Conservation (phyloP, 2,888 invertebrate species). For the Ochropacha duplaris region DNA sequence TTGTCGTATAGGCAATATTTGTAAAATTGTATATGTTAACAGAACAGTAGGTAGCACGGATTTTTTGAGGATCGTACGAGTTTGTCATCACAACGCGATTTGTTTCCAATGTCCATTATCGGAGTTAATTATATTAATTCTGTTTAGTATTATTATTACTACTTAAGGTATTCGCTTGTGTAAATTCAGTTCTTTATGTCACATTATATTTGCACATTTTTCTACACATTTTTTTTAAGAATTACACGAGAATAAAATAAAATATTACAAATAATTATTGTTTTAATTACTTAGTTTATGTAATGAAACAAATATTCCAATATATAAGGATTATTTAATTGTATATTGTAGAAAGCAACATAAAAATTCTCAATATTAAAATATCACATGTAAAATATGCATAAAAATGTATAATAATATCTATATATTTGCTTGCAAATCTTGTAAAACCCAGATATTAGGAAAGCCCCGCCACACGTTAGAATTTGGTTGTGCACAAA, state of each 20-base stretch:
- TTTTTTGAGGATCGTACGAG: background rate
- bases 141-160: constrained; percentile 53
- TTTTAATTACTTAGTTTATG: constrained; percentile 18
- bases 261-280: constrained; percentile 44
- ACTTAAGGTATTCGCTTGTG: constrained; percentile 57
- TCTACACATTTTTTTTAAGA: constrained; percentile 75
- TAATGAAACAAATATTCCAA: background rate
- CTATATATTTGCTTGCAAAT: no score
- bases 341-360: background rate
- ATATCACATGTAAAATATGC: constrained; percentile 2
- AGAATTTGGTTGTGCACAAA: no score
- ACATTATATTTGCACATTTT: constrained; percentile 79
- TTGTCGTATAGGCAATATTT: constrained; percentile 29
- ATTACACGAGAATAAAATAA: constrained; percentile 77
- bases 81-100: background rate
- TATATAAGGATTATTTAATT: background rate
- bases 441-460: no score
- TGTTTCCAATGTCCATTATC: background rate
- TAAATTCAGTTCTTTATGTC: constrained; percentile 71
- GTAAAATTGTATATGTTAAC: constrained; percentile 5
- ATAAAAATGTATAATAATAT: background rate
- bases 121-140: constrained; percentile 38
- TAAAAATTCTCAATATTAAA: background rate
- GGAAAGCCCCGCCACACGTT: no score
- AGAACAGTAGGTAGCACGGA: background rate